A percentile compares a stretch with the other conserved stretches of the same genome.
Conservation (phyloP, 2,797 vertebrate genomes). For the Allobates femoralis region DNA sequence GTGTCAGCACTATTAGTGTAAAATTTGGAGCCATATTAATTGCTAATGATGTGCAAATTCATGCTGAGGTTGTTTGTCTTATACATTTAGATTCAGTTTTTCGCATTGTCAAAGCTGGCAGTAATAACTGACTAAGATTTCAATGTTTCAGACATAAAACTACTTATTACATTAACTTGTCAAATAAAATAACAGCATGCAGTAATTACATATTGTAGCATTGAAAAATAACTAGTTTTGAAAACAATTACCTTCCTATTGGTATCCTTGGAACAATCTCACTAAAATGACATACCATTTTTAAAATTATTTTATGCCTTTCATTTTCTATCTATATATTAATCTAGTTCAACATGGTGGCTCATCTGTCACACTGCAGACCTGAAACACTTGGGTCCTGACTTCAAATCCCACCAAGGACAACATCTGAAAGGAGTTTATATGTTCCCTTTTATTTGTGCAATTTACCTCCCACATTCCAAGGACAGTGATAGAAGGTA, state of each 20-base stretch:
- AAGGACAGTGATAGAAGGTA: too few relatives aligned
- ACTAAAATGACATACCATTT: not conserved
- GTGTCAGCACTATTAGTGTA: not conserved
- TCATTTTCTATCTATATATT: too few relatives aligned
- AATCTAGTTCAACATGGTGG: too few relatives aligned
- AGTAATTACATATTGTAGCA: not conserved
- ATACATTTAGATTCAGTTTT: not conserved
- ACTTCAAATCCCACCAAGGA: too few relatives aligned
- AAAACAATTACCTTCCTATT: not conserved
- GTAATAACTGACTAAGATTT: not conserved
- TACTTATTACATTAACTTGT: constrained; percentile 11
- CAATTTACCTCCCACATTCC: too few relatives aligned
- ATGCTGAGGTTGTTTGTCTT: not conserved
- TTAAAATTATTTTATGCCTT: too few relatives aligned
- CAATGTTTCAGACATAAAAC: not conserved
- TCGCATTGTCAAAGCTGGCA: constrained; percentile 9
- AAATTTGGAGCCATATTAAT: not conserved
- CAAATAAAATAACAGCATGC: constrained; percentile 26
- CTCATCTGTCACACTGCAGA: too few relatives aligned
- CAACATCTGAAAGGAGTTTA: too few relatives aligned
- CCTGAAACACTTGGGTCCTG: too few relatives aligned
- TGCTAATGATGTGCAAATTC: constrained; percentile 9
- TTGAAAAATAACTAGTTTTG: constrained; percentile 3
- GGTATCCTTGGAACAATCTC: not conserved
- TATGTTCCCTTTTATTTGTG: too few relatives aligned